Evolutionary conservation across 2,888 invertebrate species (phyloP), one percentile per base, ranked within the genome.

Genomic region (Keiferia lycopersicella): DNA sequence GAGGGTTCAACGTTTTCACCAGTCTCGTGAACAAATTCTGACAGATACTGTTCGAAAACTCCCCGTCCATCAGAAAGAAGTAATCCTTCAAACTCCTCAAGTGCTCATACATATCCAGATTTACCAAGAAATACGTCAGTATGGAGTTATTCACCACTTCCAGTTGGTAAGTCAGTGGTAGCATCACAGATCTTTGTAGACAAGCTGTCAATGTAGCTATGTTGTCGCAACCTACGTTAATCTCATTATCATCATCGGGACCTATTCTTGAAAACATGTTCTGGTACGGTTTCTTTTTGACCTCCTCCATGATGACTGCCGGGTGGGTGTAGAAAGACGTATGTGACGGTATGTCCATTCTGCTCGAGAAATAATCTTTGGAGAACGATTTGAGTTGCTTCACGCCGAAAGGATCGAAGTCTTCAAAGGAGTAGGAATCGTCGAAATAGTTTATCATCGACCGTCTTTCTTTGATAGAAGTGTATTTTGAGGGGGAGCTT

Each of bases 11-110:
- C 0, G 94, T 94, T n/a, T 92, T 92, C 63, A 94, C 94, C 61
- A 96, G 80, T 67, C 94, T 94, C 0, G 92, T 88, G 69, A 96
- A 95, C 65, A 96, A 83, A 68, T 94, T 95, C 61, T 94, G 93
- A 41, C 95, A 95, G 16, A 96, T 93, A 69, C 94, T 94, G 39
- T 93, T 93, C 0, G 95, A 94, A 80, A 96, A 96, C 81, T 96
- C 96, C 0, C 96, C 96, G 71, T 96, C 96, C 90, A 96, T 92
- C 26, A 96, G 79, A 73, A 96, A 96, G 80, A 95, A 96, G 73
- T 95, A 96, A 76, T 95, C 94, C 57, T 95, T 93, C n/a, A 96
- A 82, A 79, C 95, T 95, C 56, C 93, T 93, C 69, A 96, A 89
- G 83, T 96, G 96, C 20, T 94, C 93, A 48, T 96, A 91, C 79